A percentile compares a stretch with the other conserved stretches of the same genome.
Conservation (phyloP, 2,113 vertebrate species). For the Ciconia stormi region DNA sequence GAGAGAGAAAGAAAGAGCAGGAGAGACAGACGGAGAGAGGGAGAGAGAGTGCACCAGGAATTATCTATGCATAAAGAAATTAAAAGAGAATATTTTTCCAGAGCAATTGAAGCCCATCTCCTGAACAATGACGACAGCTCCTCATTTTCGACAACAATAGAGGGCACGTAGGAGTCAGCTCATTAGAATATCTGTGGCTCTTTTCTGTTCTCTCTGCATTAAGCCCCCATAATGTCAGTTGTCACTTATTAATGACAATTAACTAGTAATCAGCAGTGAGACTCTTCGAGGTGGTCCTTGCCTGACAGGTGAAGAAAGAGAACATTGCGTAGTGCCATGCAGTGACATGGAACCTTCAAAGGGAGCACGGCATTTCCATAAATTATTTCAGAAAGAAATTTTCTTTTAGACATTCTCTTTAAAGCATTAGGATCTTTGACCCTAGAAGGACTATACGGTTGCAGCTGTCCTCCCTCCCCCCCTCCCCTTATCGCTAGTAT, state of each 20-base stretch:
- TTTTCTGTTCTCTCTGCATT: conserved; percentile 84
- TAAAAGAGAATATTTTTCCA: conserved; percentile 80
- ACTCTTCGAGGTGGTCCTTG: conserved; percentile 84
- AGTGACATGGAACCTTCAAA: conserved; percentile 84
- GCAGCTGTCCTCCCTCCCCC: conserved; percentile 45
- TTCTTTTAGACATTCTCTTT: conserved; percentile 81
- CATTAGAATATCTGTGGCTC: conserved; percentile 88
- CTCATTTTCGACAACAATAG: conserved; percentile 86
- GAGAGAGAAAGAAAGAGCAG: conserved; percentile 18
- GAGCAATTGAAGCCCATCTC: conserved; percentile 83
- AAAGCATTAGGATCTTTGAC: conserved; percentile 81
- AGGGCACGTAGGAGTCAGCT: conserved; percentile 86
- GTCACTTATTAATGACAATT: conserved; percentile 92
- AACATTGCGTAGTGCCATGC: conserved; percentile 77
- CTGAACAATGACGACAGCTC: conserved; percentile 85
- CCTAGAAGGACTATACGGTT: conserved; percentile 72
- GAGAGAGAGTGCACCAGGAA: conserved; percentile 68
- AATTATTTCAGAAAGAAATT: conserved; percentile 83
- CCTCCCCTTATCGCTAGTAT: conserved; percentile 21
- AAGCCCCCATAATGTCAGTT: conserved; percentile 87
- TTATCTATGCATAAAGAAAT: conserved; percentile 84
- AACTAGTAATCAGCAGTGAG: conserved; percentile 86
- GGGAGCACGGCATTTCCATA: conserved; percentile 82
- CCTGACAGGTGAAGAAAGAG: conserved; percentile 86
- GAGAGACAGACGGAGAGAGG: conserved; percentile 59